phyloP scores from a whole-genome alignment of 2,113 vertebrate genomes.

The Tetrax tetrax region DNA sequence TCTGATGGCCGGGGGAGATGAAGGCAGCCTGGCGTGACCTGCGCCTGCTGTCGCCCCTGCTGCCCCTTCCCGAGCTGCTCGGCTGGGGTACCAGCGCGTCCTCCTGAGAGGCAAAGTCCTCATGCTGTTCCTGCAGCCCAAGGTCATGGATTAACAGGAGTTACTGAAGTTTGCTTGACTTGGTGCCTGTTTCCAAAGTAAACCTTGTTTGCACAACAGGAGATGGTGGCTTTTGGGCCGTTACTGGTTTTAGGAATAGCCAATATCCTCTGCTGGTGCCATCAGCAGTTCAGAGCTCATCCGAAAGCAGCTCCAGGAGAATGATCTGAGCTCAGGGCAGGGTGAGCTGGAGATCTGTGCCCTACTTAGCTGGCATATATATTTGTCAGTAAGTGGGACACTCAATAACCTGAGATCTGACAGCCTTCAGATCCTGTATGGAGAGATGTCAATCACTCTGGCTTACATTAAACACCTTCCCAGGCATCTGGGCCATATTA shows the following conservation, averaged over 20 bases:
- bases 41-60: not conserved
- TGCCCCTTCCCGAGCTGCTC: not conserved
- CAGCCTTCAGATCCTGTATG: conserved; percentile 53
- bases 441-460: conserved; percentile 55
- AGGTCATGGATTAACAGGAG: not conserved
- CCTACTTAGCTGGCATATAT: conserved; percentile 22
- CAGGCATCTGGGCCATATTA: conserved; percentile 11
- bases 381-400: conserved; percentile 60
- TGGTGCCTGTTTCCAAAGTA: not conserved
- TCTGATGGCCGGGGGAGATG: not conserved
- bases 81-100: not conserved
- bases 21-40: not conserved
- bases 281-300: not conserved
- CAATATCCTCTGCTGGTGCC: not conserved
- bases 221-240: not conserved
- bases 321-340: not conserved
- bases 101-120: not conserved
- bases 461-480: conserved; percentile 58
- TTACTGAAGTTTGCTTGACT: not conserved
- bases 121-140: not conserved
- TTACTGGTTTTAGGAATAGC: not conserved
- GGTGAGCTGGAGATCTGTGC: conserved; percentile 18
- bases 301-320: not conserved
- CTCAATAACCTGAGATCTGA: conserved; percentile 57
- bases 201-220: not conserved